Conservation (phyloP, 2,113 vertebrate species). For the Corynorhinus townsendii region DNA sequence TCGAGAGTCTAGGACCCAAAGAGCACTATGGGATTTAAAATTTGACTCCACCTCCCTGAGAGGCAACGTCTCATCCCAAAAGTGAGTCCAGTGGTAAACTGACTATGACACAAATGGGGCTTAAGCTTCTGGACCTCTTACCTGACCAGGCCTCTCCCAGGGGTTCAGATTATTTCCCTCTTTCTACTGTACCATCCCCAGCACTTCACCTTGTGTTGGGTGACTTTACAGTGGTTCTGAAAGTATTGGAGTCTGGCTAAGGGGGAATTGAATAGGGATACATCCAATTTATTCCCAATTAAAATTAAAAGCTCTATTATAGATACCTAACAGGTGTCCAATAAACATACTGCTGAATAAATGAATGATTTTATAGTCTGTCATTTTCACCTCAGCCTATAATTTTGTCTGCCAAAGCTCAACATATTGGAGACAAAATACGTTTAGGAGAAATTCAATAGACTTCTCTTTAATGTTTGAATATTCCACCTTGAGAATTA, state of each 20-base stretch:
- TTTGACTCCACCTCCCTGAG: neutral
- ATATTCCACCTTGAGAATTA: neutral
- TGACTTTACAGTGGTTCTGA: neutral
- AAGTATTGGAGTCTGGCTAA: neutral
- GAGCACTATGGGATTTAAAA: neutral
- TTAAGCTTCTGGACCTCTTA: neutral
- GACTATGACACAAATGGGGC: neutral
- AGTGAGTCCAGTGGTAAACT: neutral
- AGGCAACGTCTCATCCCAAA: neutral
- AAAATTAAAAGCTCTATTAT: neutral
- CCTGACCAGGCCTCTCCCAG: neutral
- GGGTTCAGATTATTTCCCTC: neutral
- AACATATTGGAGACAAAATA: neutral
- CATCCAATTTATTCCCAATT: neutral
- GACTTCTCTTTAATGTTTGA: neutral
- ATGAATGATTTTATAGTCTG: neutral
- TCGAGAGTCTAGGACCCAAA: too few species aligned
- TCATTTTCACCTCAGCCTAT: neutral
- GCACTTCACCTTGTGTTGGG: neutral
- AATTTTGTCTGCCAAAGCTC: neutral
- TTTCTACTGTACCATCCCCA: neutral
- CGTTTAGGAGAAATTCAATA: neutral
- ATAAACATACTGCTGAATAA: neutral
- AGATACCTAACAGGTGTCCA: neutral
- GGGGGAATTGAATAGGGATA: neutral